phyloP scores from a whole-genome alignment of 1,140 invertebrate genomes.

The Zophobas atratus region DNA sequence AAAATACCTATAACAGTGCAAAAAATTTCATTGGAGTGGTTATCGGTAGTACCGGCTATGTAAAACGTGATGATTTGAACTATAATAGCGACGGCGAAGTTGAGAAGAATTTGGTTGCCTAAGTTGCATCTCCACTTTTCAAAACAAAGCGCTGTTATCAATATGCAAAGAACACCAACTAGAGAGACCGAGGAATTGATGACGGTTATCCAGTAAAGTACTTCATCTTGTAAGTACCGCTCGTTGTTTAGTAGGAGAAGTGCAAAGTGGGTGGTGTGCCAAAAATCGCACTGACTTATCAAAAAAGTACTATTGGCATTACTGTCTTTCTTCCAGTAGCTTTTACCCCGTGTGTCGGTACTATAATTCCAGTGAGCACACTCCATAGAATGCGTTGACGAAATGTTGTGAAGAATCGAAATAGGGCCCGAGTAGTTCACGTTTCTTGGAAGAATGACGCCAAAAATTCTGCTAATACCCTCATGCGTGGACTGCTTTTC shows the following conservation, averaged over 20 bases:
- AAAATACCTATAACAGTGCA: constrained; percentile 64
- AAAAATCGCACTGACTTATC: not conserved
- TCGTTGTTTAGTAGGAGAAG: constrained; percentile 48
- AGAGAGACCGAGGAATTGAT: not conserved
- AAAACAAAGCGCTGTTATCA: constrained; percentile 73
- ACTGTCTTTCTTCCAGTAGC: constrained; percentile 55
- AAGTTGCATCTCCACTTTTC: constrained; percentile 74
- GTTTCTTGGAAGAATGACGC: constrained; percentile 49
- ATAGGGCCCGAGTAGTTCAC: constrained; percentile 43
- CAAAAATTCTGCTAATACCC: constrained; percentile 56
- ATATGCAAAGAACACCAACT: constrained; percentile 68
- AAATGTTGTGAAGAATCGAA: constrained; percentile 48
- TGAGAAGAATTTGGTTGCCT: constrained; percentile 76
- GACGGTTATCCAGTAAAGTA: constrained; percentile 52
- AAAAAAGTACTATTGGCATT: not conserved
- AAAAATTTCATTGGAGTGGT: constrained; percentile 65
- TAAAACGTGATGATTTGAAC: constrained; percentile 74
- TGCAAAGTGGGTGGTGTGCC: constrained; percentile 63
- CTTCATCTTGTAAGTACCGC: not conserved
- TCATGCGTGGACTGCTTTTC: constrained; percentile 37
- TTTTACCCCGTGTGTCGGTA: constrained; percentile 18
- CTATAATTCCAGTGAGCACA: constrained; percentile 57
- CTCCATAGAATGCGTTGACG: not conserved
- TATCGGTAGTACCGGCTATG: constrained; percentile 68
- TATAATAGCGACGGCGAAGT: constrained; percentile 73